phyloP scores from a whole-genome alignment of 2,888 invertebrate species.

The Cosmopolites sordidus region DNA sequence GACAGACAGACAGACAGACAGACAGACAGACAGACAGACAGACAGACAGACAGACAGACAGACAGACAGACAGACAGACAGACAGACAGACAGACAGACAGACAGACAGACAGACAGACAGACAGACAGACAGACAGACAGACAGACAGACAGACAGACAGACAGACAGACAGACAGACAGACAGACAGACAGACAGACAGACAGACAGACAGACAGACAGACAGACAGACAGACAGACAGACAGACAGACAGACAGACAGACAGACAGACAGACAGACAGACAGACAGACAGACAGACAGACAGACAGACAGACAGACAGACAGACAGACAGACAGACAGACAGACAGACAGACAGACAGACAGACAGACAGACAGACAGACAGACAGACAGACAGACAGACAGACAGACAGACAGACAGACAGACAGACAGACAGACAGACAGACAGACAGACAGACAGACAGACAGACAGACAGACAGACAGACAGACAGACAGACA shows the following conservation, averaged over 20 bases:
- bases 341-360: conserved; percentile 10
- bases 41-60: conserved; percentile 20
- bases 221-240: conserved; percentile 10
- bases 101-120: conserved; percentile 10
- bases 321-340: conserved; percentile 10
- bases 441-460: conserved; percentile 10
- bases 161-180: conserved; percentile 10
- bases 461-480: conserved; percentile 10
- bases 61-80: conserved; percentile 22
- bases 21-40: conserved; percentile 17
- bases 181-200: conserved; percentile 10
- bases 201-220: conserved; percentile 10
- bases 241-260: conserved; percentile 10
- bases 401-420: conserved; percentile 10
- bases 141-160: conserved; percentile 10
- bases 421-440: conserved; percentile 10
- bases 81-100: conserved; percentile 10
- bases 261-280: conserved; percentile 10
- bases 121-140: conserved; percentile 10
- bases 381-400: conserved; percentile 10
- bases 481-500: conserved; percentile 10
- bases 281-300: conserved; percentile 9
- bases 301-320: conserved; percentile 10
- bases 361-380: conserved; percentile 10
- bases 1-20: conserved; percentile 22